A percentile compares a stretch with the other conserved stretches of the same genome.
phyloP scores from a whole-genome alignment of 2,797 vertebrate genomes.

The Rhynchotus rufescens region DNA sequence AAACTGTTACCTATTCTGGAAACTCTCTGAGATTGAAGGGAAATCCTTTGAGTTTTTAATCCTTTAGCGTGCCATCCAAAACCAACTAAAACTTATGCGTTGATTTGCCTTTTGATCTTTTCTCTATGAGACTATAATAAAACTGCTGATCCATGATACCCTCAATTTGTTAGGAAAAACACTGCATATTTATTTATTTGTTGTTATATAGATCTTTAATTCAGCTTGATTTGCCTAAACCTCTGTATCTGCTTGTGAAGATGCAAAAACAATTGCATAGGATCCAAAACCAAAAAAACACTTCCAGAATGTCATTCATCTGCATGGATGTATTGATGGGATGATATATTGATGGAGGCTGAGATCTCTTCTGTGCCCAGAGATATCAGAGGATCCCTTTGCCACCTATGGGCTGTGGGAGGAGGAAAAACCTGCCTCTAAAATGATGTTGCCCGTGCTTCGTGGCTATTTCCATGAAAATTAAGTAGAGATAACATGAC shows the following conservation, averaged over 20 bases:
- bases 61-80: constrained; percentile 39
- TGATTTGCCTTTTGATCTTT: constrained; percentile 61
- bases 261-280: neutral
- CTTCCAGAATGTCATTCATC: neutral
- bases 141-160: constrained; percentile 54
- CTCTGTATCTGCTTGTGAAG: neutral
- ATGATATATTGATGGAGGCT: neutral
- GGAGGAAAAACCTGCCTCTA: neutral
- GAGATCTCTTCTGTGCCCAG: neutral
- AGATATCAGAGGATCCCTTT: too few species aligned
- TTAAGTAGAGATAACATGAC: neutral
- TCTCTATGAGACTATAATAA: constrained; percentile 24
- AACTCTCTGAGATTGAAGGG: constrained; percentile 32
- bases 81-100: constrained; percentile 40
- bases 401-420: neutral
- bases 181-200: constrained; percentile 21
- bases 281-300: neutral
- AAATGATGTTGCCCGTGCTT: neutral
- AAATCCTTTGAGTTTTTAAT: constrained; percentile 66
- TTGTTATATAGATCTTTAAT: neutral
- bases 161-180: constrained; percentile 50
- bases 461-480: accelerated
- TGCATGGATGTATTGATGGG: neutral
- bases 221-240: neutral
- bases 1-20: constrained; percentile 55